These are phyloP conservation scores for Manis crassicaudata DNA, from an alignment of 2,797 vertebrate species.

Conservation along the genomic window DNA sequence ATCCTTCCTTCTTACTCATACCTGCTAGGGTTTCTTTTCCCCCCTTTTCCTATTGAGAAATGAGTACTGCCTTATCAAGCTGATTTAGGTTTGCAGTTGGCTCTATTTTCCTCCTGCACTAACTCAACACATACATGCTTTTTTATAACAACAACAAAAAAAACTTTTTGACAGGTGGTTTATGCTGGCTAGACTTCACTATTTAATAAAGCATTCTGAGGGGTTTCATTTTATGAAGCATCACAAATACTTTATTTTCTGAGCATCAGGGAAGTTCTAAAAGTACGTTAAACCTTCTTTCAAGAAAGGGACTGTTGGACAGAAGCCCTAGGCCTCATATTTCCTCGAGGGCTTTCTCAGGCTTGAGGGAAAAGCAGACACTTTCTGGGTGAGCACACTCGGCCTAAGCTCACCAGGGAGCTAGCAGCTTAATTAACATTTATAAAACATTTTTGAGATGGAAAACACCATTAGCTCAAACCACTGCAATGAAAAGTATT, in stretches of 20 bases:
- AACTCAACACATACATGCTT: background rate
- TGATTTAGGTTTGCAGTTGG: slow-evolving; percentile 26
- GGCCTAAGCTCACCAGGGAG: slow-evolving; percentile 12
- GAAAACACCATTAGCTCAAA: slow-evolving; percentile 50
- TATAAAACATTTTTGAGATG: slow-evolving; percentile 61
- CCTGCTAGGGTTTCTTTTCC: background rate
- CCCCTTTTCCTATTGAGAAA: slow-evolving; percentile 31
- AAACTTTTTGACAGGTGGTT: slow-evolving; percentile 19
- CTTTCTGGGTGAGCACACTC: background rate
- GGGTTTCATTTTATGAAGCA: slow-evolving; percentile 29
- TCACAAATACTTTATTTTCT: background rate
- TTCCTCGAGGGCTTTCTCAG: slow-evolving; percentile 34
- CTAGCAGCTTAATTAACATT: slow-evolving; percentile 56
- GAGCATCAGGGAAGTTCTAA: slow-evolving; percentile 8
- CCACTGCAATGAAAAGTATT: slow-evolving; percentile 59
- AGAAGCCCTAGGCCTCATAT: background rate
- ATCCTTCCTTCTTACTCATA: slow-evolving; percentile 64
- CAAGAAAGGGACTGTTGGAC: background rate
- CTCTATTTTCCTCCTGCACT: slow-evolving; percentile 9
- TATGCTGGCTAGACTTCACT: background rate
- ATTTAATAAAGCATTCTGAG: slow-evolving; percentile 34
- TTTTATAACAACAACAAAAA: slow-evolving; percentile 16
- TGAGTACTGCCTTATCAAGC: slow-evolving; percentile 31
- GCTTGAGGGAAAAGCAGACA: slow-evolving; percentile 32
- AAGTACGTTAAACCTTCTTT: background rate